phyloP scores from a whole-genome alignment of 2,797 vertebrate species.

The Bradypus variegatus region DNA sequence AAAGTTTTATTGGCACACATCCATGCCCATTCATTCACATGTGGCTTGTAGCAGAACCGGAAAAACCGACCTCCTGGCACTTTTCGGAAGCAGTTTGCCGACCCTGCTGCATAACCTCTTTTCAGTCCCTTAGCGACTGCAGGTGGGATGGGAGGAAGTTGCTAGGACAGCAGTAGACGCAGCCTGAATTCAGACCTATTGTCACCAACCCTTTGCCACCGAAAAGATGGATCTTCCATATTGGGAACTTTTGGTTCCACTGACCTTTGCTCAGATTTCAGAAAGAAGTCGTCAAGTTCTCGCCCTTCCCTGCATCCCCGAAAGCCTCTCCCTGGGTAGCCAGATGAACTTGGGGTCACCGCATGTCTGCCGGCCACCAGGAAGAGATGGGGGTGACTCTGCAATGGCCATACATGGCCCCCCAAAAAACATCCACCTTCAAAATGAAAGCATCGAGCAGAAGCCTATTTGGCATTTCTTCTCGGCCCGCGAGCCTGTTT shows the following conservation, averaged over 20 bases:
- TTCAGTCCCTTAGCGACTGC: not conserved
- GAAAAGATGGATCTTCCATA: not conserved
- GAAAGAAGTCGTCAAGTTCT: not conserved
- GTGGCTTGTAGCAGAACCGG: too few relatives aligned
- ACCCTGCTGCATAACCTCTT: not conserved
- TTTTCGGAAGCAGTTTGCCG: not conserved
- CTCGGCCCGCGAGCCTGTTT: not conserved
- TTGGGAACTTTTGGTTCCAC: too few relatives aligned
- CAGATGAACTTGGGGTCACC: too few relatives aligned
- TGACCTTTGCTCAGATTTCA: not conserved
- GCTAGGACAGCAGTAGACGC: too few relatives aligned
- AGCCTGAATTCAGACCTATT: not conserved
- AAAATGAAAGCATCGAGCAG: not conserved
- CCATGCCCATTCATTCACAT: too few relatives aligned
- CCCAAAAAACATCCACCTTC: not conserved
- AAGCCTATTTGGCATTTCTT: not conserved
- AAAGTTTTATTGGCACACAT: not conserved
- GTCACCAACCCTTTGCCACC: accelerated
- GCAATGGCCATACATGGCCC: not conserved
- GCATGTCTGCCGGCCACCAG: not conserved
- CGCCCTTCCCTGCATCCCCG: too few relatives aligned
- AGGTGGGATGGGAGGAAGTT: too few relatives aligned
- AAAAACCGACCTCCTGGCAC: too few relatives aligned
- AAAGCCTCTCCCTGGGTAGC: too few relatives aligned
- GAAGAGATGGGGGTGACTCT: not conserved